Base-by-base conservation (phyloP, 2,113 vertebrate species). In the Saccopteryx bilineata region DNA sequence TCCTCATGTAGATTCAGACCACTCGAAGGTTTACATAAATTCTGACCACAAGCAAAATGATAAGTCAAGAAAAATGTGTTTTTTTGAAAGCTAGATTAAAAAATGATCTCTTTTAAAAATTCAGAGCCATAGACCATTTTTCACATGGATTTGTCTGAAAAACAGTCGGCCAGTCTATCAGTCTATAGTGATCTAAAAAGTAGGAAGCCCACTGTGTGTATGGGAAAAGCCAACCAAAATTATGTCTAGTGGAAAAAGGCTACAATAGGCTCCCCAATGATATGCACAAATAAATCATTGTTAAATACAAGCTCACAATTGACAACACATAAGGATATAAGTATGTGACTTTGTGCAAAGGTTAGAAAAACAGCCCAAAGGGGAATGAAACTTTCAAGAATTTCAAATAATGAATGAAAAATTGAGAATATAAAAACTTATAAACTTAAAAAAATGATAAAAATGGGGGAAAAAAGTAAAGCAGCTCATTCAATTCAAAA, bases 81-180 rank as follows among this genome's bases (percentile, higher is more conserved):
- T 84, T 90, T 86, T 79, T 63, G 9, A 91, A 90, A 86, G 26
- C 46, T 79, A 56, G n/a, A 52, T 48, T 86, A 13, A 28, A 92
- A 90, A 90, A 69, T 31, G 6, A 71, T 68, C 26, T 60, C 3
- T 10, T 72, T 79, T 50, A 33, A 89, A 94, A 84, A 52, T 76
- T 76, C 69, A 90, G 11, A 90, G 60, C 23, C 24, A 60, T 24
- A 83, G 26, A 75, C 28, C 2, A 71, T 87, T 26, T 24, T 78
- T 58, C 33, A 12, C 12, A 78, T 54, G 19, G 50, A 88, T 48
- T 90, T 68, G 39, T 61, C 39, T 90, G 54, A 31, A 61, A 85
- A 60, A 78, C 33, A 52, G 28, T 68, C 52, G 78, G 54, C 61
- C 39, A 84, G 61, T 31, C 24, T 69, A 69, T 61, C 54, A 28